Conservation (phyloP, 2,888 invertebrate genomes). For the Ornithoptera alexandrae region DNA sequence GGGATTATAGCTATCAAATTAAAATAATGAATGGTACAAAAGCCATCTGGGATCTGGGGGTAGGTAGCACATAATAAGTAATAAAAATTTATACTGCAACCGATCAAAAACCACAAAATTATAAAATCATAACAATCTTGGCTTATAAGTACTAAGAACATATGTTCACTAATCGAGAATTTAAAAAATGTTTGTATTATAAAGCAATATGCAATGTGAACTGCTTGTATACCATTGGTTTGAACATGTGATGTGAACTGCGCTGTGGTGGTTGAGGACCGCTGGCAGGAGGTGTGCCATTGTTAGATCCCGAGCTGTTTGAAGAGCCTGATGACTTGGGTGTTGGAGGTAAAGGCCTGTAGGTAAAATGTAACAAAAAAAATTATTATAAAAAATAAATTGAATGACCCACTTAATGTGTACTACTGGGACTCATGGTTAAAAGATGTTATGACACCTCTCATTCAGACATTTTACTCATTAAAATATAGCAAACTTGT, state of each 20-base stretch:
- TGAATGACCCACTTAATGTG: too few relatives aligned
- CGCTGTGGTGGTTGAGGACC: conserved; percentile 86
- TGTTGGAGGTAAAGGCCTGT: conserved; percentile 90
- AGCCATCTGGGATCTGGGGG: background rate
- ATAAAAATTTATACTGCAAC: background rate
- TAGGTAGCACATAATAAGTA: background rate
- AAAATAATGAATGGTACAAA: background rate
- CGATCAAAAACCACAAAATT: too few relatives aligned
- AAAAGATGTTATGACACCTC: too few relatives aligned
- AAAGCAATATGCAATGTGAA: background rate
- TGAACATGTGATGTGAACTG: conserved; percentile 91
- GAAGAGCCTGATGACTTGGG: conserved; percentile 85
- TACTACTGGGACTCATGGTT: too few relatives aligned
- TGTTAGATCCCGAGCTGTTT: conserved; percentile 78
- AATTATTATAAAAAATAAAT: too few relatives aligned
- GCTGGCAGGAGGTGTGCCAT: conserved; percentile 76
- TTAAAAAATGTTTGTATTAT: background rate
- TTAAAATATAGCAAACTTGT: too few relatives aligned
- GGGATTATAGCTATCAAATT: background rate
- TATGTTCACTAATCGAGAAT: too few relatives aligned
- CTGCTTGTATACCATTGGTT: conserved; percentile 85
- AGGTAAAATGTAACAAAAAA: background rate
- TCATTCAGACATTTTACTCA: too few relatives aligned
- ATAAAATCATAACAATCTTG: too few relatives aligned
- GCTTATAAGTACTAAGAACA: too few relatives aligned